Base-by-base conservation (phyloP, 2,888 invertebrate genomes). In the Oscheius sp. region DNA sequence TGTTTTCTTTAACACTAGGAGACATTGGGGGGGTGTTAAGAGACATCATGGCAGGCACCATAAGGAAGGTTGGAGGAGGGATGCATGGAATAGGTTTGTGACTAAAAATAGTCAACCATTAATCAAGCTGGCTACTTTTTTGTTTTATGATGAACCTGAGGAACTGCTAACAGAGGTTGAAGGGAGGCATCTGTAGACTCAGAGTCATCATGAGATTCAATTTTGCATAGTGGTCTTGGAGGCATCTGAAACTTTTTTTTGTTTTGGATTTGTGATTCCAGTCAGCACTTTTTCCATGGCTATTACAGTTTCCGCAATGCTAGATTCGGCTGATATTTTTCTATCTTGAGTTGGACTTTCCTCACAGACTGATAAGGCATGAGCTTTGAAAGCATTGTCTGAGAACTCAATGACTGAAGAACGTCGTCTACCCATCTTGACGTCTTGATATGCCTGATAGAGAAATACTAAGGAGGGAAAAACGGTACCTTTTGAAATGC, bases 41-140 rank as follows among this genome's bases (percentile, higher is more conserved):
- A 17, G 73, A 57, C 80, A 80, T 80, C 71, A 77, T 73, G 9
- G 80, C 80, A 5, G 80, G 80, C 9, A 80, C 78, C 78, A 80
- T 76, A 5, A 80, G 68, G 64, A 78, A 80, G 2, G 80, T 77
- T 9, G 80, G 78, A 8, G 80, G 74, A 32, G 77, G 80, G 20
- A 80, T 80, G 20, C 71, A 74, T 17, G 69, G 54, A 5, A 61
- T 47, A 1, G 54, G 56, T 17, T 49, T 62, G 8, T 41, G 41
- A 24, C 59, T 41, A 12, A 59, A 45, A 24, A 2, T 14, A 4
- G 12, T 36, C 12, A 12, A 17, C n/a, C 30, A 6, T 6, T 33
- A 36, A 14, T 57, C 24, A n/a, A 26, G 14, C 5, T 5, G 12
- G 17, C 20, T 47, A 47, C 47, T 47, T 47, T 47, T 47, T 47